These are phyloP conservation scores for Hyperoodon ampullatus DNA, from an alignment of 2,113 vertebrate genomes.

Conservation along the genomic window DNA sequence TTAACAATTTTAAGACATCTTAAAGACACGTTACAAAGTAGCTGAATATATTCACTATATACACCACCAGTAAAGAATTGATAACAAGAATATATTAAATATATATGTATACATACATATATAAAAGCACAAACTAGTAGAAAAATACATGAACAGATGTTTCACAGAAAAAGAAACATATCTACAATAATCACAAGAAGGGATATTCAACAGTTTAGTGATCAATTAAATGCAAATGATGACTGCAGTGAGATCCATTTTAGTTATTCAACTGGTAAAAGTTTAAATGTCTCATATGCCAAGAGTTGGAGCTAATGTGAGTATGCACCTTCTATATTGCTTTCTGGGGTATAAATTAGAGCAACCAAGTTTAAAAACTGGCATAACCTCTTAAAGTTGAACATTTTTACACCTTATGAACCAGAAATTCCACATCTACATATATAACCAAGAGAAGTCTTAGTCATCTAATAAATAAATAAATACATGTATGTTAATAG, in stretches of 20 bases:
- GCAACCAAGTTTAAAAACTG: neutral
- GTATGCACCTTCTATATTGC: neutral
- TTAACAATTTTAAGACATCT: conserved; percentile 23
- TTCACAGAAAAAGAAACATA: conserved; percentile 16
- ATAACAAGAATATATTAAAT: neutral
- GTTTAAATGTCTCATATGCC: neutral
- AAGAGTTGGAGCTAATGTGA: neutral
- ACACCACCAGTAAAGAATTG: neutral
- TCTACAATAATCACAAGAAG: neutral
- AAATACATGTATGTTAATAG: neutral
- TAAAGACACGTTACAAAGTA: neutral
- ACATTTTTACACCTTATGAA: neutral
- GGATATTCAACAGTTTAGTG: neutral
- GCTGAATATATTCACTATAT: neutral
- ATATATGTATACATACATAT: neutral
- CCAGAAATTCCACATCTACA: neutral
- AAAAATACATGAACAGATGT: neutral
- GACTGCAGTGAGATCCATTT: neutral
- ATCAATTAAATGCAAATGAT: neutral
- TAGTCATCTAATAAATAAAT: neutral
- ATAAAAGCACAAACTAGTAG: neutral
- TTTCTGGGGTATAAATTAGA: neutral
- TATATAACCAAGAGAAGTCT: neutral
- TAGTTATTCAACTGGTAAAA: neutral
- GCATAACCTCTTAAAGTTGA: neutral